Percentiles rank a stretch among this genome's conserved stretches.
Conservation (phyloP, 2,888 invertebrate genomes). For the Zeuzera pyrina region DNA sequence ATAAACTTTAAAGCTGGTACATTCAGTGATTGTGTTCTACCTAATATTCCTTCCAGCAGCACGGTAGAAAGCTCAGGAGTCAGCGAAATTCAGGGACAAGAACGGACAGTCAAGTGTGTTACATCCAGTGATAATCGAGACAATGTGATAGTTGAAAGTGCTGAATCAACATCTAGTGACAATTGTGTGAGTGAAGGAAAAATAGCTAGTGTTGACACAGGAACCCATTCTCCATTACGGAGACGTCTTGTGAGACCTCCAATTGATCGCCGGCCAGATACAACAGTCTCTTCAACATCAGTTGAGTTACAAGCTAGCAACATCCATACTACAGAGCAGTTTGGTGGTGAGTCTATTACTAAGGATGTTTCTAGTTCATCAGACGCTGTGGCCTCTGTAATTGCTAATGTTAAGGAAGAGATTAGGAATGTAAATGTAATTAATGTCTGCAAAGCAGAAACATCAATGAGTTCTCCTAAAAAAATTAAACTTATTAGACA, state of each 20-base stretch:
- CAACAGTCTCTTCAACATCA: slow-evolving; percentile 63
- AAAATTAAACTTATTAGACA: slow-evolving; percentile 65
- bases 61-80: slow-evolving; percentile 30
- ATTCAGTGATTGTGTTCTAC: slow-evolving; percentile 13
- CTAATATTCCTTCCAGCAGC: slow-evolving; percentile 46
- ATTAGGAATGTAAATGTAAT: slow-evolving; percentile 62
- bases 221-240: slow-evolving; percentile 45
- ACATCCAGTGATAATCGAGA: slow-evolving; percentile 59
- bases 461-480: slow-evolving; percentile 53
- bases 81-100: slow-evolving; percentile 41
- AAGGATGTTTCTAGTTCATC: slow-evolving; percentile 68
- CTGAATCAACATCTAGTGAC: slow-evolving; percentile 65
- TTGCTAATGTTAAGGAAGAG: slow-evolving; percentile 50
- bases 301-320: slow-evolving; percentile 45
- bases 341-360: slow-evolving; percentile 37
- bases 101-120: slow-evolving; percentile 58
- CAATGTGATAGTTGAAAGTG: slow-evolving; percentile 61
- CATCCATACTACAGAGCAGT: slow-evolving; percentile 31
- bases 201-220: slow-evolving; percentile 16
- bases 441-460: slow-evolving; percentile 68
- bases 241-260: slow-evolving; percentile 55
- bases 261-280: slow-evolving; percentile 51
- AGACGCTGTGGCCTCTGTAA: slow-evolving; percentile 48
- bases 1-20: slow-evolving; percentile 15
- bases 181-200: slow-evolving; percentile 53